These are phyloP conservation scores for Prinia subflava DNA, from an alignment of 2,113 vertebrate genomes.

Conservation along the genomic window DNA sequence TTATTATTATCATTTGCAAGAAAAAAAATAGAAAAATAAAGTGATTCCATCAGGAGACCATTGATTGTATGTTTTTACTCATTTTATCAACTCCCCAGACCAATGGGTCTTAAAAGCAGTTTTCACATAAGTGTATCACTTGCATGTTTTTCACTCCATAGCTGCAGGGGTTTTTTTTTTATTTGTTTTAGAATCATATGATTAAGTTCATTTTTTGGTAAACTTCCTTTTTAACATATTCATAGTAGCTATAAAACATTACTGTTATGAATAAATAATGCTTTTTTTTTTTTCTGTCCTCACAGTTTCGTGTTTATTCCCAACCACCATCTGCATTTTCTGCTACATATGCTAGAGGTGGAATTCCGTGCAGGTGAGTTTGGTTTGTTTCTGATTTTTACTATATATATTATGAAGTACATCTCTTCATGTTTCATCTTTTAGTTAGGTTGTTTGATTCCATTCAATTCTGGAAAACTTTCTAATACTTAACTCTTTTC, in stretches of 20 bases:
- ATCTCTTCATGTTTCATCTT: neutral
- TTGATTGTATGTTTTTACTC: neutral
- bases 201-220: neutral
- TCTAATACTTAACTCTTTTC: neutral
- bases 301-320: slow-evolving; percentile 71
- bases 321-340: slow-evolving; percentile 72
- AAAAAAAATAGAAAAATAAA: neutral
- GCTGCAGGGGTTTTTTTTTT: neutral
- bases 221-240: neutral
- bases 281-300: neutral
- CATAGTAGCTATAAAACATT: neutral
- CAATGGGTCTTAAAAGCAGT: neutral
- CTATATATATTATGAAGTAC: neutral
- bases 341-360: slow-evolving; percentile 78
- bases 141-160: neutral
- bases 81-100: neutral
- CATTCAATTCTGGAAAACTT: neutral
- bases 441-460: neutral
- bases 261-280: neutral
- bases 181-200: neutral
- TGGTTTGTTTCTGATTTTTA: neutral
- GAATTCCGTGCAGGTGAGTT: slow-evolving; percentile 80
- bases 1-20: neutral
- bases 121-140: neutral
- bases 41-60: neutral